Conservation (phyloP, 2,888 invertebrate genomes). For the Tethea ocularis region DNA sequence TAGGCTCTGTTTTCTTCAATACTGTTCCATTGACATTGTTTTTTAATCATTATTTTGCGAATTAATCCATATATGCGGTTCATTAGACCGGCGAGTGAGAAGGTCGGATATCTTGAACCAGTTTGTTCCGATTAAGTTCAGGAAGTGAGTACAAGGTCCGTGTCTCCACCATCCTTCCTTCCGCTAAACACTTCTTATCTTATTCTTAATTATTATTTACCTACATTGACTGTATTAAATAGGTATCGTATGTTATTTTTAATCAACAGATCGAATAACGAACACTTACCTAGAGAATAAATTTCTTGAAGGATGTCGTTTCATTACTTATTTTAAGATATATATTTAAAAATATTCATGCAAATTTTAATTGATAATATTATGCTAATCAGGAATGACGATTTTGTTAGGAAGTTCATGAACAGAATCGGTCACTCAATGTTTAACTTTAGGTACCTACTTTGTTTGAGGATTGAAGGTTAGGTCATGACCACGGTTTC, state of each 20-base stretch:
- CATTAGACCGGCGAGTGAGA: constrained; percentile 42
- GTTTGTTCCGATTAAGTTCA: constrained; percentile 52
- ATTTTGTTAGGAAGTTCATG: neutral
- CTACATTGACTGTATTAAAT: neutral
- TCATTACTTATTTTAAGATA: no score
- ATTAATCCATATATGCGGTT: constrained; percentile 10
- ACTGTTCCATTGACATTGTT: constrained; percentile 7
- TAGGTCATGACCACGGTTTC: no score
- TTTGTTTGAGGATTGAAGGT: no score
- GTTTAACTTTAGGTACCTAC: no score
- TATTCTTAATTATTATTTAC: constrained; percentile 5
- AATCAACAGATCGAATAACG: neutral
- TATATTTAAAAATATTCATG: no score
- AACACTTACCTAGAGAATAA: neutral
- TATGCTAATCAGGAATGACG: no score
- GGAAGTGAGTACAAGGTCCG: constrained; percentile 69
- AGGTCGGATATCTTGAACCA: constrained; percentile 16
- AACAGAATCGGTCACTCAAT: neutral
- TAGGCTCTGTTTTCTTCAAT: neutral
- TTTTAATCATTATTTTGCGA: constrained; percentile 8
- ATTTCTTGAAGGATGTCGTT: neutral
- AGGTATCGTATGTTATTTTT: neutral
- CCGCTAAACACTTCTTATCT: constrained; percentile 51
- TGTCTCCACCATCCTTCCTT: constrained; percentile 64
- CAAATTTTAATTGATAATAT: no score